A percentile compares a stretch with the other conserved stretches of the same genome.
Evolutionary conservation across 2,888 invertebrate genomes (phyloP).

Genomic region (Stictocephala bisonia): DNA sequence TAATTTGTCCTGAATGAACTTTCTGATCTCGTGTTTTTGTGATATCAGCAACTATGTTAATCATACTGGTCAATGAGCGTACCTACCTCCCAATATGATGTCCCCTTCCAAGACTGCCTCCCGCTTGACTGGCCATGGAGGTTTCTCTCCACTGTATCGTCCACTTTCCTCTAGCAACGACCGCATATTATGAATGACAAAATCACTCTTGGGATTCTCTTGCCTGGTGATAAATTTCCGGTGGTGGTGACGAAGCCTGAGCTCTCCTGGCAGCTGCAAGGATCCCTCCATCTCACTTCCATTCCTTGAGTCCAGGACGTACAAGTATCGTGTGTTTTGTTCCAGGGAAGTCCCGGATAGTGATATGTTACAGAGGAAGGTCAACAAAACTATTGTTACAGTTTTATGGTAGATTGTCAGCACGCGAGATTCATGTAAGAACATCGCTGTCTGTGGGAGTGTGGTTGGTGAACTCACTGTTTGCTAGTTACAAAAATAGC

Average conservation of each 20-base stretch:
- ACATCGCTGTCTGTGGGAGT: no score
- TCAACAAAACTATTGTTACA: no score
- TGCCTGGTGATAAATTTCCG: conserved; percentile 6
- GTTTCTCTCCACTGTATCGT: background rate
- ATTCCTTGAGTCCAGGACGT: background rate
- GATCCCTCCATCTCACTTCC: background rate
- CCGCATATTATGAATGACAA: conserved; percentile 2
- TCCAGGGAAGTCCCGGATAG: background rate
- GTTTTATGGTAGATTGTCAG: no score
- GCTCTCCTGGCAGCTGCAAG: no score
- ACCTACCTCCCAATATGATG: conserved; percentile 81
- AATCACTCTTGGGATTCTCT: conserved; percentile 7
- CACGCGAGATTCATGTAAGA: no score
- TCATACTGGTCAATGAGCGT: background rate
- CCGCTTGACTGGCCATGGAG: conserved; percentile 85
- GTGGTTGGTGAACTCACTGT: no score
- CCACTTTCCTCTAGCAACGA: conserved; percentile 2
- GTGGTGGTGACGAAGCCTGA: conserved; percentile 10
- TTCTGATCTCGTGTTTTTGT: no score
- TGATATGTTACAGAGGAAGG: background rate
- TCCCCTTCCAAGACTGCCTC: conserved; percentile 91
- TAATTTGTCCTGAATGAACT: no score
- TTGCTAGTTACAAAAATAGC: no score
- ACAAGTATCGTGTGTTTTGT: background rate
- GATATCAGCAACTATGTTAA: no score